Evolutionary conservation across 2,797 vertebrate species (phyloP).

Genomic region (Anguilla marmorata): DNA sequence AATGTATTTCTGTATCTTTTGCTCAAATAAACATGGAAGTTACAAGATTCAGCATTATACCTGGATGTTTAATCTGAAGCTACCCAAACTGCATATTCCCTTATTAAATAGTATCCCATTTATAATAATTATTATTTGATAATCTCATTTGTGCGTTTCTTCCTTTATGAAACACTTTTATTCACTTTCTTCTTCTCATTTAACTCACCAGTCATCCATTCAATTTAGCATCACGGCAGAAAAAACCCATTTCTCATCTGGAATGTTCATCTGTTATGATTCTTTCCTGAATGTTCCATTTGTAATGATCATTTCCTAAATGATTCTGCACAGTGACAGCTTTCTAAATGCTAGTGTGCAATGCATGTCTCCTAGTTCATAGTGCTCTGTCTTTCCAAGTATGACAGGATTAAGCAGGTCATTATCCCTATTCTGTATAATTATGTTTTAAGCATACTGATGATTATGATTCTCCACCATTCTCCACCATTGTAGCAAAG

Average conservation of each 20-base stretch:
- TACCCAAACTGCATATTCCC: background rate
- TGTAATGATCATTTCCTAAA: background rate
- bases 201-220: background rate
- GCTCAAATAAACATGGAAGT: background rate
- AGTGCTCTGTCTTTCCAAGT: background rate
- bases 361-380: background rate
- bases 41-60: no score
- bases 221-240: background rate
- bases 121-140: background rate
- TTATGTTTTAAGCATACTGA: no score
- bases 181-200: background rate
- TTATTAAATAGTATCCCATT: background rate
- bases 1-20: background rate
- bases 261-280: background rate
- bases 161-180: background rate
- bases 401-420: background rate
- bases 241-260: background rate
- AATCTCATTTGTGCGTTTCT: background rate
- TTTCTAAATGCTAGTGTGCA: background rate
- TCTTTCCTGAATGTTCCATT: background rate
- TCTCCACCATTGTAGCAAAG: no score
- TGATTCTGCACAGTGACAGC: background rate
- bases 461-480: constrained; percentile 6
- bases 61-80: background rate
- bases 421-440: background rate